Conservation (phyloP, 2,797 vertebrate genomes). For the Mico argentatus region DNA sequence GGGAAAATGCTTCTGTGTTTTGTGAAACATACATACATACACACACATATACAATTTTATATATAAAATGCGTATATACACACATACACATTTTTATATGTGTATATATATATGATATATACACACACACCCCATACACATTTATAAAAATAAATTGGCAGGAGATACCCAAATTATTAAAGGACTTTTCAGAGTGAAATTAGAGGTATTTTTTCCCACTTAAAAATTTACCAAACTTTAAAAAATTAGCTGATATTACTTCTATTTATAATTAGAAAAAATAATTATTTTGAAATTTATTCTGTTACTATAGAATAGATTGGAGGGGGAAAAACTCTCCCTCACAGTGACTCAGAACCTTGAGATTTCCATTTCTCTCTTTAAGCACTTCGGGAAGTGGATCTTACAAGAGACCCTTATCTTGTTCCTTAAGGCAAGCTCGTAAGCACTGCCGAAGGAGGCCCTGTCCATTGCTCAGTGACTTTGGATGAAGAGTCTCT, state of each 20-base stretch:
- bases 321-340: background rate
- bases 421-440: background rate
- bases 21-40: background rate
- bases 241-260: background rate
- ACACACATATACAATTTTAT: background rate
- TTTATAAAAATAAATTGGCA: background rate
- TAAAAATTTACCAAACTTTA: background rate
- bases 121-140: background rate
- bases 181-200: background rate
- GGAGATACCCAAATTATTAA: background rate
- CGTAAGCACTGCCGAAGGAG: background rate
- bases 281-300: background rate
- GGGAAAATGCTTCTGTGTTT: background rate
- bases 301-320: background rate
- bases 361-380: background rate
- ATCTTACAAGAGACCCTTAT: background rate
- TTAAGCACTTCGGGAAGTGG: background rate
- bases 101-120: background rate
- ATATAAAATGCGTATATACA: background rate
- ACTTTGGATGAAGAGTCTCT: background rate
- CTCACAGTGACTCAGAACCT: background rate
- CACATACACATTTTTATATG: background rate
- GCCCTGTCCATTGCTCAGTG: background rate
- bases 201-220: background rate
- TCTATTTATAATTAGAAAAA: conserved; percentile 27